Base-by-base conservation (phyloP, 1,140 invertebrate genomes). In the Meloidogyne hapla region DNA sequence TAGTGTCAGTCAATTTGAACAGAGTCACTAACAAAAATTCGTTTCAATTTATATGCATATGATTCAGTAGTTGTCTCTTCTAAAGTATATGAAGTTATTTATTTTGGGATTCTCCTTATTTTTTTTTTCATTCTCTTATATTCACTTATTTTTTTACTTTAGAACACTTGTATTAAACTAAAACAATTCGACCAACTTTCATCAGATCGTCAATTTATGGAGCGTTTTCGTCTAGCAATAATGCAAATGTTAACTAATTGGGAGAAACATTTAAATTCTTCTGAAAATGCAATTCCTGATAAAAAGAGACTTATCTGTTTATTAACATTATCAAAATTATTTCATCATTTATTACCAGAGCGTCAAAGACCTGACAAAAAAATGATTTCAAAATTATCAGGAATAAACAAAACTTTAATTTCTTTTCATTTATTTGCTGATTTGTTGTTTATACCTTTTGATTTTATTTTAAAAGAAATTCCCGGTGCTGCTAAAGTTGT, bases 341-440 rank as follows among this genome's bases (percentile, higher is more conserved):
- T 26, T 69, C 66, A 76, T n/a, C 21, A 56, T 33, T 42, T 68
- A 68, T 13, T 77, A 62, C 40, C 67, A 5, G 23, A 45, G 15
- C 12, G 48, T 8, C 33, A 76, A 21, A 21, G 67, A 13, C 62
- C 90, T 77, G 93, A 95, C 83, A 93, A 91, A 85, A 93, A 92
- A 88, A 85, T 92, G 13, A 90, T 93, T 66, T 92, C 91, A 88
- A 88, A 89, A 75, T 81, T 94, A 10, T 89, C 91, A 81, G 93
- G 94, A 79, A 83, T 91, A 0, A 91, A 93, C 85, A 92, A 91
- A 87, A 69, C 10, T 13, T 15, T 45, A 18, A 69, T 56, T 26
- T 69, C 45, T 8, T 69, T 69, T 8, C 42, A 69, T 26, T 69
- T 69, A 26, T 15, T 69, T 45, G 25, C 23, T 45, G 25, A 45